Percentiles rank a stretch among this genome's conserved stretches.
These are phyloP conservation scores for Hydrolagus colliei DNA, from an alignment of 2,797 vertebrate species.

Conservation along the genomic window DNA sequence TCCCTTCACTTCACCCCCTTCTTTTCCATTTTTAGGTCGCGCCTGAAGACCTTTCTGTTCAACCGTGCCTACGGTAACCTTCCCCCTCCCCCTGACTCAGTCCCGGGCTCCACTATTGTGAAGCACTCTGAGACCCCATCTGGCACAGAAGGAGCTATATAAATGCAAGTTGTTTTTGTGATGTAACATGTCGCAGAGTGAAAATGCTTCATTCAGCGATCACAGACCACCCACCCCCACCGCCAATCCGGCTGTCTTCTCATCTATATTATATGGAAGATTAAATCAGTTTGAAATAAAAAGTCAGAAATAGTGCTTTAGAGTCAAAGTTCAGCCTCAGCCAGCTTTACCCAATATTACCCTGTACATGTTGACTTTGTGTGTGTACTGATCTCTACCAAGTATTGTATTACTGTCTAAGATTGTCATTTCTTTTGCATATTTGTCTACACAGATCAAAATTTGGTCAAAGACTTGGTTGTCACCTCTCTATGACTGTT, in stretches of 20 bases:
- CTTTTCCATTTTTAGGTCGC: no score
- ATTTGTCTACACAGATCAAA: constrained; percentile 7
- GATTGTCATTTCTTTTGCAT: background rate
- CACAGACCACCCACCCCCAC: no score
- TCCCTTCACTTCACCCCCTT: no score
- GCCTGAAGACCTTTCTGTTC: no score
- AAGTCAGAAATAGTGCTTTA: background rate
- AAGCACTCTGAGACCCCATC: no score
- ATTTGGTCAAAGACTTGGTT: constrained; percentile 11
- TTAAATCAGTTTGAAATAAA: background rate
- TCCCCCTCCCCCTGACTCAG: no score
- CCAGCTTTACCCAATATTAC: background rate
- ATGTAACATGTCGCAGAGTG: background rate
- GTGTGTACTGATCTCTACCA: background rate
- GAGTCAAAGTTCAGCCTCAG: background rate
- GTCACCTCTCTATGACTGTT: constrained; percentile 7
- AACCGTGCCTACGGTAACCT: no score
- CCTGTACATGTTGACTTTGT: background rate
- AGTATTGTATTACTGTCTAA: background rate
- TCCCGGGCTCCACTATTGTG: no score
- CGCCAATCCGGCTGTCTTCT: no score
- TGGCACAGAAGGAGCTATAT: no score
- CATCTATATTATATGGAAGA: background rate
- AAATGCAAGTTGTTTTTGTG: no score
- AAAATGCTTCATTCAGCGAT: background rate